A percentile compares a stretch with the other conserved stretches of the same genome.
Evolutionary conservation across 2,797 vertebrate genomes (phyloP).

Genomic region (Euphonia xanthogaster): DNA sequence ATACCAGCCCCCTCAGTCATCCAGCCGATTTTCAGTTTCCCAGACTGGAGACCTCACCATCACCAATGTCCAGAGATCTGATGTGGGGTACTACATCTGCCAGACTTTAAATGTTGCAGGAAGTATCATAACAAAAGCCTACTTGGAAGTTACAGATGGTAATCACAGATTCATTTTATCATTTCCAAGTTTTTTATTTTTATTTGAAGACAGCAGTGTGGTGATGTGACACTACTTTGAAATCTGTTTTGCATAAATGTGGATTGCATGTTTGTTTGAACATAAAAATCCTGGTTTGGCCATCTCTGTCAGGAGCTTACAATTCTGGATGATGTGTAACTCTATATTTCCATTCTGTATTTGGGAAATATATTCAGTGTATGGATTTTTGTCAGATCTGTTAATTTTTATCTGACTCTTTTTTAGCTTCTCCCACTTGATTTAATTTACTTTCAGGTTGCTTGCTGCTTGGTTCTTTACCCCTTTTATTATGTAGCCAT

Average conservation of each 20-base stretch:
- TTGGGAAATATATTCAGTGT: not conserved
- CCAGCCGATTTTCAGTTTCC: constrained; percentile 94
- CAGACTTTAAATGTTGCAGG: constrained; percentile 98
- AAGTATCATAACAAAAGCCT: constrained; percentile 97
- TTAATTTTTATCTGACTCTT: not conserved
- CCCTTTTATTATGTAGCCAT: not conserved
- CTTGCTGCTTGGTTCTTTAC: not conserved
- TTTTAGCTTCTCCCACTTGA: not conserved
- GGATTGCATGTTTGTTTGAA: not conserved
- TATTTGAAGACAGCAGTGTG: not conserved
- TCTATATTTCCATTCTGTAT: not conserved
- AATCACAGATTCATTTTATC: constrained; percentile 58
- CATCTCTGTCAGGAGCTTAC: not conserved
- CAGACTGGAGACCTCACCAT: constrained; percentile 96
- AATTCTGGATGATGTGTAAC: not conserved
- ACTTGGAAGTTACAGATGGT: constrained; percentile 98
- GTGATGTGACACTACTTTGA: not conserved
- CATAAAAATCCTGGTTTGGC: not conserved
- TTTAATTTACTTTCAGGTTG: not conserved
- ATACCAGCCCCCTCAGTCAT: constrained; percentile 93
- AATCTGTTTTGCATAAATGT: not conserved
- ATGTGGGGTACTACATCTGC: constrained; percentile 96
- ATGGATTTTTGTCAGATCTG: not conserved
- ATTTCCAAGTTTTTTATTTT: not conserved
- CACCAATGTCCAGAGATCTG: constrained; percentile 89